A percentile compares a stretch with the other conserved stretches of the same genome.
phyloP scores from a whole-genome alignment of 2,888 invertebrate genomes.

The Cyrtodaria siliqua region DNA sequence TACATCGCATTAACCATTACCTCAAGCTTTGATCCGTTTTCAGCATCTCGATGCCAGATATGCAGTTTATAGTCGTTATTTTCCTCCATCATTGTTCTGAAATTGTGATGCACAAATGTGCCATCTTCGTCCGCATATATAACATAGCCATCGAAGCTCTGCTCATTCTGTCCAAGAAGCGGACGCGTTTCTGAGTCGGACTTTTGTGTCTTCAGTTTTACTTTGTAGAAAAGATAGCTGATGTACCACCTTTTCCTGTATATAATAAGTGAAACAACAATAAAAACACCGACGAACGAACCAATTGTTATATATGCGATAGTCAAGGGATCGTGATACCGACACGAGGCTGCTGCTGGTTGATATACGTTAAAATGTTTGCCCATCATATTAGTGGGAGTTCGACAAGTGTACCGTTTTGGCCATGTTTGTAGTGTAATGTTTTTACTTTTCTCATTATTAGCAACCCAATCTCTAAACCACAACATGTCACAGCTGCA shows the following conservation, averaged over 20 bases:
- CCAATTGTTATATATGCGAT: background rate
- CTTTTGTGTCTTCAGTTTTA: background rate
- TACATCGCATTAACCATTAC: slow-evolving; percentile 30
- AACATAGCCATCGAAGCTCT: slow-evolving; percentile 8
- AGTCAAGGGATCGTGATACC: background rate
- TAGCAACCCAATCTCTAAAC: slow-evolving; percentile 27
- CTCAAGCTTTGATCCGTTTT: slow-evolving; percentile 14
- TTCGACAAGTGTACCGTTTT: background rate
- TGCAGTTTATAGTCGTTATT: slow-evolving; percentile 5
- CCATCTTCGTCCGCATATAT: slow-evolving; percentile 25
- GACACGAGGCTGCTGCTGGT: background rate
- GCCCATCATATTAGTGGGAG: background rate
- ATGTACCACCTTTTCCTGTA: slow-evolving; percentile 45
- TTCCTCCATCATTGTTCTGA: slow-evolving; percentile 6
- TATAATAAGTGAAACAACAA: background rate
- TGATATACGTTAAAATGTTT: background rate
- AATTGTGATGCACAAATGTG: slow-evolving; percentile 8
- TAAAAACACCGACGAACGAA: slow-evolving; percentile 19
- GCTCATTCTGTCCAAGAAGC: background rate
- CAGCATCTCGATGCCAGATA: slow-evolving; percentile 20
- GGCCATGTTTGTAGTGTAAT: slow-evolving; percentile 6
- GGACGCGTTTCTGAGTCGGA: background rate
- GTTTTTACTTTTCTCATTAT: background rate
- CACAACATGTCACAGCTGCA: slow-evolving; percentile 28
- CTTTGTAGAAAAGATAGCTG: slow-evolving; percentile 31